Evolutionary conservation across 2,888 invertebrate genomes (phyloP), one percentile per base, ranked within the genome.

Genomic region (Dryadula phaetusa): DNA sequence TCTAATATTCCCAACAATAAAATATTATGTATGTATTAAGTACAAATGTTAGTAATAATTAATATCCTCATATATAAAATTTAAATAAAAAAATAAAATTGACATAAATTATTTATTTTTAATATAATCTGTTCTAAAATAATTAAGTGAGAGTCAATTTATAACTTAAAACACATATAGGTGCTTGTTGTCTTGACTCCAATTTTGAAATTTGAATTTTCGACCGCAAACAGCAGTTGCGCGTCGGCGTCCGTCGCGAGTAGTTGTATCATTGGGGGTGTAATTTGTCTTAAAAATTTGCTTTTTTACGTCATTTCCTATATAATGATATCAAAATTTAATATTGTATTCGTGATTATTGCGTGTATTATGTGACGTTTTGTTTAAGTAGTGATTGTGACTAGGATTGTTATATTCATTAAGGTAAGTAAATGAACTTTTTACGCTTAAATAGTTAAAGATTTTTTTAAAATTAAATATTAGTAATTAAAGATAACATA

Each of bases 211-310:
- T 56, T 56, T 56, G 40, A 56, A 56, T 56, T 56, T 56, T 56
- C 56, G 56, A 56, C 40, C 56, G 56, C 56, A 56, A 18, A n/a
- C n/a, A 25, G 42, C 60, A 60, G 60, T 60, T 60, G 60, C 60
- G 60, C 60, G 60, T 60, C 44, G 28, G 60, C 44, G 46, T 60
- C 20, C 60, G 42, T 18, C 60, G 44, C 60, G 60, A 44, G 46
- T 60, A 32, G 42, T 14, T 32, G 60, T 60, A 12, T 20, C 0
- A 0, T n/a, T 2, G 1, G 5, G 16, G 7, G 8, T n/a, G 2
- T 2, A 3, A 37, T n/a, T 16, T 40, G 22, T 1, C 22, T n/a
- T 0, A n/a, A 22, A 37, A 37, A 22, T 2, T 10, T 10, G 10
- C n/a, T 25, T 40, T 46, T 22, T 37, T 56, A 56, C 40, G 40